phyloP scores from a whole-genome alignment of 2,888 invertebrate genomes.

The Drosophila kuntzei region DNA sequence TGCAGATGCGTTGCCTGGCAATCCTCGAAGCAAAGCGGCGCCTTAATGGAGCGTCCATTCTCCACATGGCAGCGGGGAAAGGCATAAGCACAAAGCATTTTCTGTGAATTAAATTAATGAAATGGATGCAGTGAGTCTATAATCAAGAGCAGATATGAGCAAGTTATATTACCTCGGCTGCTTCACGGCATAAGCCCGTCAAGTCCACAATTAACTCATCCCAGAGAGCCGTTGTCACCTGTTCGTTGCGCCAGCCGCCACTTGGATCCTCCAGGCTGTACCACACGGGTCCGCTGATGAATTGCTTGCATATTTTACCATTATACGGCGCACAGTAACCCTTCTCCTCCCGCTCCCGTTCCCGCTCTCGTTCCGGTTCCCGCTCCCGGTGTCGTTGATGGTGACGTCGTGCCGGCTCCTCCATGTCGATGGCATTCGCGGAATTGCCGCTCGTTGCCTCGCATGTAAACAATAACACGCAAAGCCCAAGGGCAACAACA shows the following conservation, averaged over 20 bases:
- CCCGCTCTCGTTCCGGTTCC: conserved; percentile 39
- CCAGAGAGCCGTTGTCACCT: conserved; percentile 93
- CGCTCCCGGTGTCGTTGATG: conserved; percentile 66
- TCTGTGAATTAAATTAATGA: conserved; percentile 87
- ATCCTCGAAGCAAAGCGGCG: conserved; percentile 96
- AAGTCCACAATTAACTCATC: conserved; percentile 93
- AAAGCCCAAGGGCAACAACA: conserved; percentile 60
- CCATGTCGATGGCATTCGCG: conserved; percentile 68
- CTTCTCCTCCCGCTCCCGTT: conserved; percentile 75
- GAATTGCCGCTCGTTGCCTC: conserved; percentile 64
- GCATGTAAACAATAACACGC: conserved; percentile 79
- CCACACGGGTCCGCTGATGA: conserved; percentile 90
- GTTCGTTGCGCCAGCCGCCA: conserved; percentile 93
- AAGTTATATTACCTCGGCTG: conserved; percentile 89
- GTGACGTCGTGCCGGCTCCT: conserved; percentile 68
- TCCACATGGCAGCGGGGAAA: conserved; percentile 94
- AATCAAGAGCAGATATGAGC: background rate
- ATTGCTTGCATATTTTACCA: conserved; percentile 92
- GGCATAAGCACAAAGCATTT: conserved; percentile 95
- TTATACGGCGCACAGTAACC: conserved; percentile 95
- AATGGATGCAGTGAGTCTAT: background rate
- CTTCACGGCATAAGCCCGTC: conserved; percentile 93
- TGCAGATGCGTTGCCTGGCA: conserved; percentile 95
- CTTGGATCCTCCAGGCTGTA: conserved; percentile 88
- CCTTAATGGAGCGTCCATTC: conserved; percentile 88